These are phyloP conservation scores for Brachypteracias leptosomus DNA, from an alignment of 2,113 vertebrate species.

Conservation along the genomic window DNA sequence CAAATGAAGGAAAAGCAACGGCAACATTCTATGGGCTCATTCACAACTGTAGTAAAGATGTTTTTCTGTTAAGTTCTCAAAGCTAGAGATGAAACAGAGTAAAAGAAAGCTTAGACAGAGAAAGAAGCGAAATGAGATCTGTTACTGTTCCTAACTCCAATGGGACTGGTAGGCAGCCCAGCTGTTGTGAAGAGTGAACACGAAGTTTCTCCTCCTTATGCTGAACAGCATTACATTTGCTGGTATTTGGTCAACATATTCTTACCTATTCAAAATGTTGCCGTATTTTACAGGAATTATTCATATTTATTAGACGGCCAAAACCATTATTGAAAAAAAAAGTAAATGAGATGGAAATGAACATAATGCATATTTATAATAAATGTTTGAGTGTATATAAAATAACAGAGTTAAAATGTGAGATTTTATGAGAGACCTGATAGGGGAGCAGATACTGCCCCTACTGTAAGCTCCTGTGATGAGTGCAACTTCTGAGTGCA, in stretches of 20 bases:
- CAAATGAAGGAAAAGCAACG: background rate
- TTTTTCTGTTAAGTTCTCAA: background rate
- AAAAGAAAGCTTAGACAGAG: background rate
- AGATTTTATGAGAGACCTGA: background rate
- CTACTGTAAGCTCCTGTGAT: background rate
- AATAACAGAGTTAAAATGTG: background rate
- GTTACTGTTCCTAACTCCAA: background rate
- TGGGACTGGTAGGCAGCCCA: too few relatives aligned
- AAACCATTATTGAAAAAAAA: background rate
- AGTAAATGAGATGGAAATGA: background rate
- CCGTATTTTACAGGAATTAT: background rate
- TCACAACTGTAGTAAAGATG: background rate
- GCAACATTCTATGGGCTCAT: background rate
- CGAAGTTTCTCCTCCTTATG: background rate
- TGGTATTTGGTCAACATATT: background rate
- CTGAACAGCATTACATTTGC: background rate
- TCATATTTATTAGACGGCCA: background rate
- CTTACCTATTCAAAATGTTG: background rate
- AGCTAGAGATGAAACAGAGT: background rate
- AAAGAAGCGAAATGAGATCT: background rate
- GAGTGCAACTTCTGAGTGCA: background rate
- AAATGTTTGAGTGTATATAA: background rate
- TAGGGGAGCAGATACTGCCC: background rate
- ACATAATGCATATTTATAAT: background rate
- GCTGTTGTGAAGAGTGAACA: background rate